Evolutionary conservation across 2,888 invertebrate genomes (phyloP).

Genomic region (Caenorhabditis becei): DNA sequence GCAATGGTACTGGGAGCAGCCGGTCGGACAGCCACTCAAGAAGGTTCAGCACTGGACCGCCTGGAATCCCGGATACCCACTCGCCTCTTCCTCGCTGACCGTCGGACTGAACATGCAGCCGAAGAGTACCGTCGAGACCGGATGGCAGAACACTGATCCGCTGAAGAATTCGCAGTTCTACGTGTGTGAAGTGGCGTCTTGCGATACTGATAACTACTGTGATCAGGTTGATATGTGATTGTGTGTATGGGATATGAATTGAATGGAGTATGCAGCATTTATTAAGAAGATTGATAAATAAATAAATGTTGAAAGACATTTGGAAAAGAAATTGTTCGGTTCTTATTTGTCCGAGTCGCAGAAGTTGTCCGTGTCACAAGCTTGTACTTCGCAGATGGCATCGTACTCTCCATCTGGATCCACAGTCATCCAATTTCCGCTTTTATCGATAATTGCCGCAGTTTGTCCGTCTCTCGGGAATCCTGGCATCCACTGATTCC

Average conservation of each 20-base stretch:
- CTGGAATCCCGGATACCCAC: constrained; percentile 31
- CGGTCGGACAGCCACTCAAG: neutral
- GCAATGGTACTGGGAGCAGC: constrained; percentile 26
- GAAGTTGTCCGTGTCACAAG: too few species aligned
- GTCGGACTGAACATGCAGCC: constrained; percentile 11
- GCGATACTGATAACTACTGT: neutral
- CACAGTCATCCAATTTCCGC: too few species aligned
- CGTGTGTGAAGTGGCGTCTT: neutral
- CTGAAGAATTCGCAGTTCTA: neutral
- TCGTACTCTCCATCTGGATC: too few species aligned
- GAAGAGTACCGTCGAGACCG: neutral
- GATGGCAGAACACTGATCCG: constrained; percentile 2
- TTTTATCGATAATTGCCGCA: too few species aligned
- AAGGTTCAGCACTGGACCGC: constrained; percentile 6
- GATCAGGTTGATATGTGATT: neutral
- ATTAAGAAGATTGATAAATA: too few species aligned
- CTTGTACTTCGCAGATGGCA: too few species aligned
- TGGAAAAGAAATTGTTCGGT: too few species aligned
- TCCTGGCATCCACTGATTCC: too few species aligned
- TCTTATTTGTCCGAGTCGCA: too few species aligned
- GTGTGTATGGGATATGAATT: too few species aligned
- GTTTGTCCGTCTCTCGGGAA: too few species aligned
- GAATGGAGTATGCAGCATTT: neutral
- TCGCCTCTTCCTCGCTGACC: constrained; percentile 7
- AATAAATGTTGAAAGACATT: too few species aligned